These are phyloP conservation scores for Romanogobio albipinnatus DNA, from an alignment of 2,113 vertebrate genomes.

Conservation along the genomic window DNA sequence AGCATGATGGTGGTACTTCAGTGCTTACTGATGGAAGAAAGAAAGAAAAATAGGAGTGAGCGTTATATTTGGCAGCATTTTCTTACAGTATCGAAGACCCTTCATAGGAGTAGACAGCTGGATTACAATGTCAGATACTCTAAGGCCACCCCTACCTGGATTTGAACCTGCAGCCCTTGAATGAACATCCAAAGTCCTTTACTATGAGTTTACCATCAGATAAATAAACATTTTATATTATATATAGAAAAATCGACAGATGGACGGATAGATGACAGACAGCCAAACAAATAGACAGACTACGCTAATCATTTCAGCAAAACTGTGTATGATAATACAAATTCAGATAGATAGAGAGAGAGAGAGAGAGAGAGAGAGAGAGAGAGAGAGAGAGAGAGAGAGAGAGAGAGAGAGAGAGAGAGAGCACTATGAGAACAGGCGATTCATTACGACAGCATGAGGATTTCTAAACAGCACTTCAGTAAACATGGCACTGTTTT, in stretches of 20 bases:
- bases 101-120: neutral
- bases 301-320: neutral
- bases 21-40: constrained; percentile 82
- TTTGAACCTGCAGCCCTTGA: neutral
- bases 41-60: constrained; percentile 7
- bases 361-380: neutral
- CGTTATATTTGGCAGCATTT: neutral
- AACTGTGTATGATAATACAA: neutral
- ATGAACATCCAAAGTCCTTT: neutral
- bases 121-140: neutral
- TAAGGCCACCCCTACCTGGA: neutral
- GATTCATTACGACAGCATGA: neutral
- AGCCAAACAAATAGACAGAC: neutral
- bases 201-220: neutral
- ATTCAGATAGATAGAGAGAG: neutral
- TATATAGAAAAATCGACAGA: neutral
- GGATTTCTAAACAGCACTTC: too few relatives aligned
- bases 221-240: neutral
- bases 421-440: neutral
- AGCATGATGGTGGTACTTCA: constrained; percentile 88
- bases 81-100: neutral
- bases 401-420: neutral
- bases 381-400: neutral
- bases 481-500: too few relatives aligned
- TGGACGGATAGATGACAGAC: neutral